Base-by-base conservation (phyloP, 2,113 vertebrate species). In the Deroptyus accipitrinus region DNA sequence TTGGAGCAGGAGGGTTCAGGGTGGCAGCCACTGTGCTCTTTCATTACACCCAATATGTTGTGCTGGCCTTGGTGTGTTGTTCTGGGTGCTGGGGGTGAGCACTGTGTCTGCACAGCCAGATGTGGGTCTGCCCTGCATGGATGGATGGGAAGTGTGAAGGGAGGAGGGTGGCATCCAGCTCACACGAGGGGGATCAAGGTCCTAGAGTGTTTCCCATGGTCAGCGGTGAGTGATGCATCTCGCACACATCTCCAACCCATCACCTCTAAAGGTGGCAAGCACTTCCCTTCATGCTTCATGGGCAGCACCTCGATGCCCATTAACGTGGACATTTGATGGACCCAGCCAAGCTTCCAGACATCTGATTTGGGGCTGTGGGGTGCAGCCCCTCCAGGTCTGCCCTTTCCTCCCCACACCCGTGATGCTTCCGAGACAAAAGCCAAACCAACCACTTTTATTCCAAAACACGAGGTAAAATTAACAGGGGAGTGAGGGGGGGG, bases 281-380 rank as follows among this genome's bases (percentile, higher is more conserved):
- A 4, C 57, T 20, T 20, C 42, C 7, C 33, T 35, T 59, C 33
- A 9, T 0, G 6, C 0, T 8, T 9, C n/a, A 4, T 0, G 0
- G n/a, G 37, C 28, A 73, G 76, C 64, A 51, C 46, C 46, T 30
- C 19, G 0, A 3, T 1, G 63, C 12, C 10, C 35, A 23, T 18
- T 2, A 17, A 16, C 16, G 1, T 14, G 66, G 51, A 15, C 17
- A 3, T 48, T 8, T 0, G 5, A 2, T 23, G 54, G 30, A 14
- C 30, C n/a, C 52, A 11, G 5, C 17, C 17, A 82, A 37, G 30
- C 17, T 3, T 16, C 68, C 37, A 61, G 63, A n/a, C 2, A 23
- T 48, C 28, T 17, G 35, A 13, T 66, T 3, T 49, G 44, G n/a
- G 44, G n/a, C 4, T 2, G 10, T 14, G 10, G 5, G 28, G 9